Evolutionary conservation across 2,797 vertebrate genomes (phyloP), one percentile per base, ranked within the genome.

Genomic region (Uromys caudimaculatus): DNA sequence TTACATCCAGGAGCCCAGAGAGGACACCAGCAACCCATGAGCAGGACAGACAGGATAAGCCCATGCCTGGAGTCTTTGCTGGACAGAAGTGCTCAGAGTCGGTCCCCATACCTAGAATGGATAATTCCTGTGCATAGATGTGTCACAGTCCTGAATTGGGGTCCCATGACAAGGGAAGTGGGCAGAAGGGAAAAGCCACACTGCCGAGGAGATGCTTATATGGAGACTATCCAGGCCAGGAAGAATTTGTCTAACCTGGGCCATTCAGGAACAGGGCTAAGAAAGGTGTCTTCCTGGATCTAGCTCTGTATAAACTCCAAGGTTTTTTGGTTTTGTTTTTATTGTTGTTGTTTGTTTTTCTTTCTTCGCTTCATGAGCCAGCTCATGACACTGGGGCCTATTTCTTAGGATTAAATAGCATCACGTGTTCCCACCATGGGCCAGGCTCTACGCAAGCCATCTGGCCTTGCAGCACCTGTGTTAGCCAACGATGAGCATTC

Each of bases 181-280:
- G 64, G 79, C 67, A 35, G 67, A 54, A n/a, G 12, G 76, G 50
- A 32, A 64, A 71, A 47, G 64, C n/a, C 23, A 62, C 27, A 19
- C 19, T 52, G 38, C 50, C 44, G 54, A 6, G 1, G 0, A n/a
- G 76, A 62, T 8, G 1, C 47, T 77, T 29, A 23, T 32, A 6
- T 35, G 50, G 71, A 50, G 67, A 75, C 58, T 11, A 81, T 38
- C 13, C 6, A 6, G 56, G 17, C 27, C 1, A 1, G 11, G 6
- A 6, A 14, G 64, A 24, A 17, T 9, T 56, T 19, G 6, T 0
- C 1, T 47, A 11, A 41, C 81, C 41, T 0, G 0, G 5, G 1
- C 56, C 44, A 24, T 17, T 6, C 11, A 4, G 0, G 19, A 44
- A 38, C 29, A 8, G 13, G 14, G 2, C 19, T 52, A 35, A 47